phyloP scores from a whole-genome alignment of 2,888 invertebrate species.

The Criorhina ranunculi region DNA sequence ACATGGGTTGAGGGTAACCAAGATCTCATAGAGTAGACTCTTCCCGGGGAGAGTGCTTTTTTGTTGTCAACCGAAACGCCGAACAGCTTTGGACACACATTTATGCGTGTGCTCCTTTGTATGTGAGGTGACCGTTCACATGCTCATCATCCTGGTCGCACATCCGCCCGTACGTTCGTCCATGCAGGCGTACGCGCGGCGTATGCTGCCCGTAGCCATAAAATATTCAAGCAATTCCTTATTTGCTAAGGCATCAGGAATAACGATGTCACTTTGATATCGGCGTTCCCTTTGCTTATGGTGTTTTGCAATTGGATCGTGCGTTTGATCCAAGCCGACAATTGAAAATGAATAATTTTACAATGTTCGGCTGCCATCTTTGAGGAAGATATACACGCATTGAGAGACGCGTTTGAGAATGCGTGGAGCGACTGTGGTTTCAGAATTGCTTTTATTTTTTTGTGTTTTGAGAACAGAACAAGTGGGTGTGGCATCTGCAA shows the following conservation, averaged over 20 bases:
- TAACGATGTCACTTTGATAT: conserved; percentile 77
- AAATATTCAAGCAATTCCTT: conserved; percentile 78
- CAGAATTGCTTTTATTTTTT: not conserved
- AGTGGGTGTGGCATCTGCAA: conserved; percentile 42
- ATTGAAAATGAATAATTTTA: conserved; percentile 77
- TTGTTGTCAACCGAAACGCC: conserved; percentile 74
- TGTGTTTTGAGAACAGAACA: not conserved
- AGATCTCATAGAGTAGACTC: conserved; percentile 77
- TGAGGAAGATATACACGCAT: conserved; percentile 29
- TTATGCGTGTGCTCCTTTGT: conserved; percentile 53
- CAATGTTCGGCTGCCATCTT: conserved; percentile 76
- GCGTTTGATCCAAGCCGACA: conserved; percentile 72
- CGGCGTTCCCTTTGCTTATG: conserved; percentile 74
- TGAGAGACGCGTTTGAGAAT: not conserved
- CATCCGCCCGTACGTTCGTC: conserved; percentile 56
- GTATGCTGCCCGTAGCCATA: conserved; percentile 78
- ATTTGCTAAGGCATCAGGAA: conserved; percentile 77
- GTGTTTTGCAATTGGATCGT: conserved; percentile 76
- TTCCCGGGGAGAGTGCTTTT: conserved; percentile 75
- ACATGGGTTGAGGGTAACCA: conserved; percentile 28
- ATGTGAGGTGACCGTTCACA: conserved; percentile 69
- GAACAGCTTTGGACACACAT: conserved; percentile 66
- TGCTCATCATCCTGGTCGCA: conserved; percentile 78
- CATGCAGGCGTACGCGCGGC: conserved; percentile 79
- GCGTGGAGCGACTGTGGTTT: not conserved